Evolutionary conservation across 2,888 invertebrate species (phyloP), one percentile per base, ranked within the genome.

Genomic region (Meiosimyza decipiens): DNA sequence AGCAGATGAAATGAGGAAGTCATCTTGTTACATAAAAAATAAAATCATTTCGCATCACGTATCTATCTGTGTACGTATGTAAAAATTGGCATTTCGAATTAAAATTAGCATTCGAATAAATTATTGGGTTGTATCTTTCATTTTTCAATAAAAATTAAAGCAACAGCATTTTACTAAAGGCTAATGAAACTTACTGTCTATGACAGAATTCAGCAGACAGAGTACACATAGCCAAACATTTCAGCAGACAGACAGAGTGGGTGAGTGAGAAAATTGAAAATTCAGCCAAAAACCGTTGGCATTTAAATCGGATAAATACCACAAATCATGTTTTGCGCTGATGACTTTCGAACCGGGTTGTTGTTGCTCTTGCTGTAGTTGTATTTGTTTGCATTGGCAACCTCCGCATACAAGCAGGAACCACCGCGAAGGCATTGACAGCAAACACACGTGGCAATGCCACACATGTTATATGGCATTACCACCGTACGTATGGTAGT

Each of bases 251-350:
- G 18, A 18, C 57, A 12, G 28, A 22, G 57, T 18, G 22, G 22
- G 15, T 49, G 68, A 2, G 22, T 18, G 68, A 12, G 65, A 13
- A 59, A 59, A 47, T 28, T 50, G 68, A 22, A 57, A 68, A 59
- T 59, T 49, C 49, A 57, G n/a, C 59, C 59, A 55, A 68, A 59
- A 57, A 59, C 18, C 18, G n/a, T 63, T 69, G 73, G 60, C 72
- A 74, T 73, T 77, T 72, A 72, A 77, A 78, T 75, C 76, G 74
- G 76, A 71, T 76, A 73, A 76, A 72, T 76, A 66, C 40, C 62
- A 68, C 67, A 73, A 76, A 74, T 75, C 73, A 72, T 63, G 74
- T 67, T 74, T 72, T 62, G 62, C 71, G 65, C 68, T 73, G 72
- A 73, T 75, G 76, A 71, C 73, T 67, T 73, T 71, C 50, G 63